Percentiles rank a stretch among this genome's conserved stretches.
These are phyloP conservation scores for Tylochromis polylepis DNA, from an alignment of 2,113 vertebrate species.

Conservation along the genomic window DNA sequence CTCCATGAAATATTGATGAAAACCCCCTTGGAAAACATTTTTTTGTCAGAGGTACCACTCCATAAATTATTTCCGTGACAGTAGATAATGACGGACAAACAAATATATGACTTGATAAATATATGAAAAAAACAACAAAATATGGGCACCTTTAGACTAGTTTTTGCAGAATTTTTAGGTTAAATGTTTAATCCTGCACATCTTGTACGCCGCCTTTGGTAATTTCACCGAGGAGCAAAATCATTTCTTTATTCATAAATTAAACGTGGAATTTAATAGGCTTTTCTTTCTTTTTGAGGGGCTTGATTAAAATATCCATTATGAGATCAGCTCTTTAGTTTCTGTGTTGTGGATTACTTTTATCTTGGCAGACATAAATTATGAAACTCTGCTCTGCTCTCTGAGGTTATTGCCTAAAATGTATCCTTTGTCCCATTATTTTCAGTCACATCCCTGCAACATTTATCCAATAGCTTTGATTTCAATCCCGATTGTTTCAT, in stretches of 20 bases:
- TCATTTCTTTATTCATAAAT: constrained; percentile 71
- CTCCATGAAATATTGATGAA: constrained; percentile 52
- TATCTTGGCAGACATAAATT: constrained; percentile 74
- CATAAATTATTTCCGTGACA: neutral
- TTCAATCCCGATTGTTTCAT: constrained; percentile 25
- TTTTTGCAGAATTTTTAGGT: constrained; percentile 17
- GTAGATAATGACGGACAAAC: neutral
- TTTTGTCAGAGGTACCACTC: neutral
- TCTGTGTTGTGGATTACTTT: constrained; percentile 76
- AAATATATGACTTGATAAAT: neutral
- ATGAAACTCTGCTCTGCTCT: constrained; percentile 68
- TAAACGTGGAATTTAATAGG: constrained; percentile 73
- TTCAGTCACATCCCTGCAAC: constrained; percentile 50
- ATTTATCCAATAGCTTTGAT: constrained; percentile 53
- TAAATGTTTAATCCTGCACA: constrained; percentile 51
- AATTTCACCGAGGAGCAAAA: constrained; percentile 60
- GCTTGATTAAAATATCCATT: constrained; percentile 77
- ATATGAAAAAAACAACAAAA: neutral
- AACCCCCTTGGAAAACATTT: neutral
- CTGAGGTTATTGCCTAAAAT: constrained; percentile 75
- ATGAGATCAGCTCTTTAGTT: constrained; percentile 75
- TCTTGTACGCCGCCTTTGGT: constrained; percentile 47
- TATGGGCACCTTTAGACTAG: neutral
- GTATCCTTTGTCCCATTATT: constrained; percentile 67
- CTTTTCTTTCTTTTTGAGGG: constrained; percentile 66